These are phyloP conservation scores for Calycopis cecrops DNA, from an alignment of 1,140 invertebrate species.

Conservation along the genomic window DNA sequence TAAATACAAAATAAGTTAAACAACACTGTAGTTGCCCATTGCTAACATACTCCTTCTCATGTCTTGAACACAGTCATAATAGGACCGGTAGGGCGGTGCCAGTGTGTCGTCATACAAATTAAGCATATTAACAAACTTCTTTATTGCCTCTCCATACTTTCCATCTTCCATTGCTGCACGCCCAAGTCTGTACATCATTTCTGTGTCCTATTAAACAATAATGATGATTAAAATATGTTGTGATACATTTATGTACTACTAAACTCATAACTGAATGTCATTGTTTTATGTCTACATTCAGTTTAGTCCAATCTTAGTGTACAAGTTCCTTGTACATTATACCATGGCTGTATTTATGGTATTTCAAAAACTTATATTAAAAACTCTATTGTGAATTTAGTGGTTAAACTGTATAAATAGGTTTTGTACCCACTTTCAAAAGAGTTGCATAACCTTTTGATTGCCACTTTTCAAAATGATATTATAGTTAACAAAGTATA, in stretches of 20 bases:
- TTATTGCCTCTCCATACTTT: conserved; percentile 79
- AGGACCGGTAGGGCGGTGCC: conserved; percentile 85
- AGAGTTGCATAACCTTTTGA: not conserved
- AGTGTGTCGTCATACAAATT: conserved; percentile 82
- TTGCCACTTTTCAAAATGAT: not conserved
- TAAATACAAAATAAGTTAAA: conserved; percentile 24
- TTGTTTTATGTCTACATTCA: not conserved
- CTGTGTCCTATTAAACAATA: conserved; percentile 77
- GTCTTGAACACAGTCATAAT: conserved; percentile 88
- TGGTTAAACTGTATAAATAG: not conserved
- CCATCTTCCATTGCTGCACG: conserved; percentile 79
- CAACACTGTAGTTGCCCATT: conserved; percentile 77
- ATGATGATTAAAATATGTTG: not conserved
- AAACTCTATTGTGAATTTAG: not conserved
- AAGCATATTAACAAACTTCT: conserved; percentile 80
- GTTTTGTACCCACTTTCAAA: not conserved
- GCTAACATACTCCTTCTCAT: conserved; percentile 83
- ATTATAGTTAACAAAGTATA: too few relatives aligned
- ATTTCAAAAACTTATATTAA: not conserved
- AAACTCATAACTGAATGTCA: not conserved
- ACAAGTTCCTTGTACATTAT: not conserved
- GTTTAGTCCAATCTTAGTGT: not conserved
- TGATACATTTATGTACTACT: not conserved
- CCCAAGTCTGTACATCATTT: conserved; percentile 80
- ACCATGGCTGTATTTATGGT: not conserved